These are phyloP conservation scores for Andinoacara biseriatus DNA, from an alignment of 2,113 vertebrate species.

Conservation along the genomic window DNA sequence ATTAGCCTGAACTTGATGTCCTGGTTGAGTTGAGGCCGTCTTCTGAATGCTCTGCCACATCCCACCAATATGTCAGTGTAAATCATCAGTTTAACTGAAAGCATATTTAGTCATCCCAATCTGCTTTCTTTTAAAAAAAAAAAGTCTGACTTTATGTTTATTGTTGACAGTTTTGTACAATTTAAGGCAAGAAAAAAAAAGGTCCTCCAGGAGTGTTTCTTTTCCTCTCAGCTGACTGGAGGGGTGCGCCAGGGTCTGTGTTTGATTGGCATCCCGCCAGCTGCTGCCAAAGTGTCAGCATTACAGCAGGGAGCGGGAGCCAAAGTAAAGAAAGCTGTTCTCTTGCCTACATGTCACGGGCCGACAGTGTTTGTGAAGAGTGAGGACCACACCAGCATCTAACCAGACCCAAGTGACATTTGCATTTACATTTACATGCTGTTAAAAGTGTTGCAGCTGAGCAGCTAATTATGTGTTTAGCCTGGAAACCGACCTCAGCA, in stretches of 20 bases:
- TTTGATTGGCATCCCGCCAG: slow-evolving; percentile 6
- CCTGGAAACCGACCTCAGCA: not conserved
- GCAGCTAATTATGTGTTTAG: not conserved
- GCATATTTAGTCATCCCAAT: not conserved
- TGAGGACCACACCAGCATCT: not conserved
- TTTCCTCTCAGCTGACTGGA: not conserved
- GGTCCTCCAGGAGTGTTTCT: not conserved
- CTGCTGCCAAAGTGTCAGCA: not conserved
- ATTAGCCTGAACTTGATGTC: not conserved
- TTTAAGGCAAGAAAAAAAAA: not conserved
- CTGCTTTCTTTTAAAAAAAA: not conserved
- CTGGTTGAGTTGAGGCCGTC: not conserved
- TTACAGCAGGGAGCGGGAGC: not conserved
- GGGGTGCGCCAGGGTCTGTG: not conserved
- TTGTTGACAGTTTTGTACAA: not conserved
- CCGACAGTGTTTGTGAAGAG: not conserved
- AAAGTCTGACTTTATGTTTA: not conserved
- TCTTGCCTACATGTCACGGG: not conserved
- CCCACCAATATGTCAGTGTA: not conserved
- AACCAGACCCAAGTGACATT: not conserved
- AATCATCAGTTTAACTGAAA: not conserved
- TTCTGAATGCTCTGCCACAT: too few species aligned
- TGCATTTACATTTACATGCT: not conserved
- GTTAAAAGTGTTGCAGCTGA: not conserved
- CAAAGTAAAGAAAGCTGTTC: not conserved